phyloP scores from a whole-genome alignment of 2,113 vertebrate genomes.

The Rhineura floridana region DNA sequence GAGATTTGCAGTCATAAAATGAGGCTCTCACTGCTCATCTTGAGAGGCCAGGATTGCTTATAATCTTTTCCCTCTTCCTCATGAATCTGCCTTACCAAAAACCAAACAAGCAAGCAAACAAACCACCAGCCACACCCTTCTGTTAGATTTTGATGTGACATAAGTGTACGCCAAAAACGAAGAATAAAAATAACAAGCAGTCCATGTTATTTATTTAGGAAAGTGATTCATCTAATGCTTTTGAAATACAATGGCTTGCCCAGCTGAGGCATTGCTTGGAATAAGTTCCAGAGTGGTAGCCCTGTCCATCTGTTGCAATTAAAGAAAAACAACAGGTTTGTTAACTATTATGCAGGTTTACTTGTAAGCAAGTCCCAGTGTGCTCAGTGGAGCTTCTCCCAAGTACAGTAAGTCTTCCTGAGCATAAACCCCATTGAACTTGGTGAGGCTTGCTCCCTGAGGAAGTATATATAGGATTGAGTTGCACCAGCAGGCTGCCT shows the following conservation, averaged over 20 bases:
- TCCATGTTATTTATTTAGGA: not conserved
- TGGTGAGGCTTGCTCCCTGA: not conserved
- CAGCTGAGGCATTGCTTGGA: not conserved
- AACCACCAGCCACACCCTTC: too few relatives aligned
- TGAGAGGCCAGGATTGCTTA: not conserved
- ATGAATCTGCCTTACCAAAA: not conserved
- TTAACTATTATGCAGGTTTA: too few relatives aligned
- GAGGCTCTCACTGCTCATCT: too few relatives aligned
- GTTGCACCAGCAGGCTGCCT: not conserved
- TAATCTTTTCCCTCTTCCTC: not conserved
- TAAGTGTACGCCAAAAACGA: not conserved
- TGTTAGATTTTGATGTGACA: not conserved
- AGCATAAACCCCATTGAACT: not conserved
- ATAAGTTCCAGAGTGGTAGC: not conserved
- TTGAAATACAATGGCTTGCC: not conserved
- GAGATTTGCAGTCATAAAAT: not conserved
- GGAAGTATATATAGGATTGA: not conserved
- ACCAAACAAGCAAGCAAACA: too few relatives aligned
- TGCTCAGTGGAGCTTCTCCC: not conserved
- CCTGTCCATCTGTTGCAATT: not conserved
- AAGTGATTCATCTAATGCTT: not conserved
- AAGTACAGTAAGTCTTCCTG: not conserved
- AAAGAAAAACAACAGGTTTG: not conserved
- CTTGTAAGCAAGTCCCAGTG: not conserved
- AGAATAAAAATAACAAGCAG: not conserved